phyloP scores from a whole-genome alignment of 64 coral and sea anemone species.

The Montipora capricornis region DNA sequence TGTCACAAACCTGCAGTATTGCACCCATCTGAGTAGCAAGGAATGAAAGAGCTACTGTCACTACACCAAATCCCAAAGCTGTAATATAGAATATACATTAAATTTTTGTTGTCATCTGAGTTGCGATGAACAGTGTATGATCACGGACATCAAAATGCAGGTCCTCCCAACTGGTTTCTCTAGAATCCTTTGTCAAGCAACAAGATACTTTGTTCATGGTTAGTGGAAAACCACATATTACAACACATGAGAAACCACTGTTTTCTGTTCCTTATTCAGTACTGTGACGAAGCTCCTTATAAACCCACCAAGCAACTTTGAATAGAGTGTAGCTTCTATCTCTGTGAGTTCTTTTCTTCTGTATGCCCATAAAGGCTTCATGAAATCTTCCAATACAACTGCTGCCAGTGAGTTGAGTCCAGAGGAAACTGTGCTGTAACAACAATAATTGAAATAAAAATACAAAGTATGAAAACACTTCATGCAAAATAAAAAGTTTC shows the following conservation, averaged over 20 bases:
- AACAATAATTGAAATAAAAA: neutral
- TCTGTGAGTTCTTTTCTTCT: slow-evolving; percentile 54
- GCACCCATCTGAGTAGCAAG: slow-evolving; percentile 84
- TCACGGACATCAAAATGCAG: too few relatives aligned
- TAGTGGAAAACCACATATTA: neutral
- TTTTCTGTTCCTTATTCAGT: too few relatives aligned
- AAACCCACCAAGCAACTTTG: slow-evolving; percentile 87
- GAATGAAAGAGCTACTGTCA: slow-evolving; percentile 91
- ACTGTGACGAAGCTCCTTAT: neutral
- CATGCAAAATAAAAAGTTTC: too few relatives aligned
- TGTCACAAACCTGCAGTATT: slow-evolving; percentile 75
- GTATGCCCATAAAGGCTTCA: slow-evolving; percentile 73
- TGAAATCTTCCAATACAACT: slow-evolving; percentile 91
- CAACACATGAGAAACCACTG: neutral
- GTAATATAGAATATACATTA: neutral
- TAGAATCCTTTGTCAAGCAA: neutral
- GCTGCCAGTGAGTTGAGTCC: slow-evolving; percentile 96
- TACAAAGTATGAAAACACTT: too few relatives aligned
- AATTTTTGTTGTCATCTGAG: neutral
- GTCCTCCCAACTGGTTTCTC: too few relatives aligned
- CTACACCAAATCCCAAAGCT: slow-evolving; percentile 85
- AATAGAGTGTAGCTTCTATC: slow-evolving; percentile 62
- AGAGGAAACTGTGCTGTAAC: slow-evolving; percentile 91
- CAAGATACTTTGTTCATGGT: neutral
- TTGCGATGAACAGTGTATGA: neutral